Evolutionary conservation across 2,888 invertebrate genomes (phyloP).

Genomic region (Listrodromus nycthemerus): DNA sequence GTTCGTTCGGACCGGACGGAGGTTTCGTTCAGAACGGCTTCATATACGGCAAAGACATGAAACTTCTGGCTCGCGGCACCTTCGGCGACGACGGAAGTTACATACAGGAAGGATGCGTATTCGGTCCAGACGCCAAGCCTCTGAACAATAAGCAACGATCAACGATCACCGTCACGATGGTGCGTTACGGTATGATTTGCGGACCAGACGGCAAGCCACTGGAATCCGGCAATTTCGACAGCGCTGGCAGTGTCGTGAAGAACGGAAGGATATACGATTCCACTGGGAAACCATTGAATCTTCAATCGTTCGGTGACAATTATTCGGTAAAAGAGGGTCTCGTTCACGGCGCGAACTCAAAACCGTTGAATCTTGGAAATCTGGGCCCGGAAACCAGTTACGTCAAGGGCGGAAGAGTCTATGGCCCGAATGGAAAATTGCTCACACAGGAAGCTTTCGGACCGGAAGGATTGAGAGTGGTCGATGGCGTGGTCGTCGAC

Average conservation of each 20-base stretch:
- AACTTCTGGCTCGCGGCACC: constrained; percentile 77
- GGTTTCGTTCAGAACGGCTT: constrained; percentile 80
- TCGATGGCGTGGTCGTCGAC: constrained; percentile 79
- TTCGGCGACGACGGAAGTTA: constrained; percentile 80
- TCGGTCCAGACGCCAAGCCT: constrained; percentile 76
- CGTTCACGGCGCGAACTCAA: constrained; percentile 74
- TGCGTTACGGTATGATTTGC: constrained; percentile 80
- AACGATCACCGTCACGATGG: constrained; percentile 75
- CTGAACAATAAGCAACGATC: constrained; percentile 76
- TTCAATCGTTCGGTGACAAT: constrained; percentile 73
- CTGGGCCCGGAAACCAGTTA: constrained; percentile 77
- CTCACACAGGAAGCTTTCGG: constrained; percentile 82
- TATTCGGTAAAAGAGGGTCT: constrained; percentile 79
- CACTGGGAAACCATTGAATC: constrained; percentile 76
- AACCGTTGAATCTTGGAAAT: constrained; percentile 77
- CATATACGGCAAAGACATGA: constrained; percentile 78
- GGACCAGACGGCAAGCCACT: constrained; percentile 80
- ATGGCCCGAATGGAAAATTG: constrained; percentile 75
- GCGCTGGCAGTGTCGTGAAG: constrained; percentile 77
- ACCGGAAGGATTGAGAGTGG: constrained; percentile 79
- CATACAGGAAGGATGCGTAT: constrained; percentile 79
- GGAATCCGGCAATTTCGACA: constrained; percentile 77
- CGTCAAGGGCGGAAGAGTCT: constrained; percentile 79
- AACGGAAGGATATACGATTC: constrained; percentile 79
- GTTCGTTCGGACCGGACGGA: constrained; percentile 79